phyloP scores from a whole-genome alignment of 2,888 invertebrate genomes.

The Amiota minor region DNA sequence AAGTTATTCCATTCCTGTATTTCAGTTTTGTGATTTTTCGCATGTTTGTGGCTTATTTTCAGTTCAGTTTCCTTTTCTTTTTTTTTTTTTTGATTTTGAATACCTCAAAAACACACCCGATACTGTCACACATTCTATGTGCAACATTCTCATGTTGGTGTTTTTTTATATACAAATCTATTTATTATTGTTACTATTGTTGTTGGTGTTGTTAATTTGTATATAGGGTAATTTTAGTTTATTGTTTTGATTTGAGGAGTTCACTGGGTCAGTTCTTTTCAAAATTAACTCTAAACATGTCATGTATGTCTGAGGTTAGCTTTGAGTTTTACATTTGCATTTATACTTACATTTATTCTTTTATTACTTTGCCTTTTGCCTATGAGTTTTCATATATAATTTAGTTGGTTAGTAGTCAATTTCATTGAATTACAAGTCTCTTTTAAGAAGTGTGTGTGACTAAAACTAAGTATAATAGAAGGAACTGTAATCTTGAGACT shows the following conservation, averaged over 20 bases:
- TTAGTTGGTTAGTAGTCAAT: too few relatives aligned
- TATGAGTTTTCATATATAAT: background rate
- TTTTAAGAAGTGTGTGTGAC: too few relatives aligned
- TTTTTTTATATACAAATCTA: background rate
- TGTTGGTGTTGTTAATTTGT: conserved; percentile 12
- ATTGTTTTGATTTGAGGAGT: conserved; percentile 27
- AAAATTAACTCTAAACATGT: conserved; percentile 25
- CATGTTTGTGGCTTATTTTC: conserved; percentile 38
- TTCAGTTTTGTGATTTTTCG: conserved; percentile 36
- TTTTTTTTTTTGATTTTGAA: background rate
- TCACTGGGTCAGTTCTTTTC: conserved; percentile 29
- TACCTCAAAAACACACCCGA: conserved; percentile 7
- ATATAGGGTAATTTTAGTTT: conserved; percentile 2
- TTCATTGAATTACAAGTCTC: too few relatives aligned
- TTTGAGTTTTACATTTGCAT: conserved; percentile 20
- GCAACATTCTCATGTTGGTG: conserved; percentile 5
- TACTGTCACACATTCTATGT: conserved; percentile 12
- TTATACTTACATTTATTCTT: background rate
- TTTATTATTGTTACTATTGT: too few relatives aligned
- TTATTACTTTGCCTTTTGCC: background rate
- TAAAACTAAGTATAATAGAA: too few relatives aligned
- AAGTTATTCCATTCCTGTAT: conserved; percentile 13
- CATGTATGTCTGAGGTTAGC: conserved; percentile 14
- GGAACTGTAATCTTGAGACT: too few relatives aligned
- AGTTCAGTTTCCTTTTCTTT: conserved; percentile 10